phyloP scores from a whole-genome alignment of 2,797 vertebrate species.

The Esox masquinongy region DNA sequence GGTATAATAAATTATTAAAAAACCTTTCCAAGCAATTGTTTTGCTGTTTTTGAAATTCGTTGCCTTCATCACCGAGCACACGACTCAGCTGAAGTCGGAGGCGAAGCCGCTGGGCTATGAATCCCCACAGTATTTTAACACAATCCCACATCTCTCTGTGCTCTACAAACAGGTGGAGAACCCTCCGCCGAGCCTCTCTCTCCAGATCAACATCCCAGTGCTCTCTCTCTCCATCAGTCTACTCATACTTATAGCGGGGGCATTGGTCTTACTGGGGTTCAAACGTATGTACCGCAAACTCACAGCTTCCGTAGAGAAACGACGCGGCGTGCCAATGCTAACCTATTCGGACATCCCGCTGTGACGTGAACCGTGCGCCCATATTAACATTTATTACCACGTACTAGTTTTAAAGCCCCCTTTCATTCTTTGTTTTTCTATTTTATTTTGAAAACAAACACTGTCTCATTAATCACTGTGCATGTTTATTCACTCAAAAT shows the following conservation, averaged over 20 bases:
- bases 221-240: slow-evolving; percentile 70
- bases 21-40: no score
- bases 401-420: no score
- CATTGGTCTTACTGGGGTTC: slow-evolving; percentile 64
- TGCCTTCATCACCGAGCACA: no score
- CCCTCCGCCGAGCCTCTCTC: slow-evolving; percentile 60
- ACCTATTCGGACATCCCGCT: background rate
- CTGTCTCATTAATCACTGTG: no score
- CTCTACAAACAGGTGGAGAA: slow-evolving; percentile 61
- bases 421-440: no score
- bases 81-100: no score
- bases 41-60: no score
- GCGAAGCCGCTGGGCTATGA: no score
- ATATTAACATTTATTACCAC: background rate
- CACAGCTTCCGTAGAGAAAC: background rate
- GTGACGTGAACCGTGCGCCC: background rate
- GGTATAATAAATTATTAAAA: no score
- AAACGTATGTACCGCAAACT: slow-evolving; percentile 60
- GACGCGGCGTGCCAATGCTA: background rate
- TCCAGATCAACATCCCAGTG: slow-evolving; percentile 72
- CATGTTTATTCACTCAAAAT: no score
- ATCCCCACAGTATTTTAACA: background rate
- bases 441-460: no score
- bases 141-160: background rate
- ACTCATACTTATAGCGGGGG: slow-evolving; percentile 53